Percentiles rank a stretch among this genome's conserved stretches.
Conservation (phyloP, 92 coral and sea anemone species). For the Paramuricea clavata region DNA sequence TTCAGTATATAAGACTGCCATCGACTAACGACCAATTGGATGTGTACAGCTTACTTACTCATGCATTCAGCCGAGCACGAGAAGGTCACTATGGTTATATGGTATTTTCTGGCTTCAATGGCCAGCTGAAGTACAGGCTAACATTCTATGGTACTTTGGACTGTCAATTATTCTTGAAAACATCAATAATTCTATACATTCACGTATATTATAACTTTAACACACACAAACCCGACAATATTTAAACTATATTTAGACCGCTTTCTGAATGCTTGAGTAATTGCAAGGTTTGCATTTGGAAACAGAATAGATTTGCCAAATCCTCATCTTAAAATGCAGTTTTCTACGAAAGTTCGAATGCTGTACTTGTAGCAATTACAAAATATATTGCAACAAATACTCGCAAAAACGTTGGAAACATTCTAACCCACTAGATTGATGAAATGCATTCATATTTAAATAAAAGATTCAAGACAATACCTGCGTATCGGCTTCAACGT, state of each 20-base stretch:
- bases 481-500: conserved; percentile 19
- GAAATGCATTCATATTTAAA: neutral
- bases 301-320: neutral
- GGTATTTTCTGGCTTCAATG: no score
- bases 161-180: neutral
- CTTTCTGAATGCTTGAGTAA: no score
- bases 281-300: neutral
- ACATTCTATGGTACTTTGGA: neutral
- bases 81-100: no score
- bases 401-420: neutral
- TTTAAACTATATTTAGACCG: no score
- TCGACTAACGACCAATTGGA: no score
- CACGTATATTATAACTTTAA: no score
- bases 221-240: no score
- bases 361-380: neutral
- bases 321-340: neutral
- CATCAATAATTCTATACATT: neutral
- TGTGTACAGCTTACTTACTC: no score
- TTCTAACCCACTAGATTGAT: neutral
- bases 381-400: neutral
- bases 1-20: neutral
- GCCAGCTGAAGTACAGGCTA: no score
- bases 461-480: conserved; percentile 6
- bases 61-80: no score
- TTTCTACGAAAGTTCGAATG: neutral